Base-by-base conservation (phyloP, 2,888 invertebrate genomes). In the Phlogophora meticulosa region DNA sequence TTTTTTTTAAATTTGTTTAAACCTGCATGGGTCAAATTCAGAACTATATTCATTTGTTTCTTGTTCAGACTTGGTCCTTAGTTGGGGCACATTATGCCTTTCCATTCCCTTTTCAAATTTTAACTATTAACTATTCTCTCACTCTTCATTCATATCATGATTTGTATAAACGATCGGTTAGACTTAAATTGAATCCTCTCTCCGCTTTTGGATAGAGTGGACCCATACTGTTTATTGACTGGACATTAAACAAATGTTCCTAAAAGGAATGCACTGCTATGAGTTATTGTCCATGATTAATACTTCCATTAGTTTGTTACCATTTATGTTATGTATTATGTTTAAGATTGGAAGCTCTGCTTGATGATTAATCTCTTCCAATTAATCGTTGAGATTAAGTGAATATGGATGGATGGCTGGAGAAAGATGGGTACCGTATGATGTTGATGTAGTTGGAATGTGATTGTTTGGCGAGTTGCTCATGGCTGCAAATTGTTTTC, bases 211-310 rank as follows among this genome's bases (percentile, higher is more conserved):
- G 57, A 22, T 45, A 51, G 76, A 71, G 48, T 76, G 24, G 57
- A 42, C 13, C 45, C 77, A 63, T 43, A 60, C 72, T 66, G 76
- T 73, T 81, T 79, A 75, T 72, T 46, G 52, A 34, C 61, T 57
- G 61, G 72, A 74, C 76, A 76, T 82, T 79, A 81, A 73, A 81
- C 81, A 83, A 84, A 82, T 78, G 78, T 61, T 68, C 72, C 34
- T 59, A 68, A 70, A 77, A 76, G 76, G 78, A 80, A 75, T 76
- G 65, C 56, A 61, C 56, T 59, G 77, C 73, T 80, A 38, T 86
- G 88, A 88, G 64, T 88, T 87, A 88, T 86, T 84, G 78, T 28
- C 60, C 68, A 84, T 87, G 88, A 89, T 89, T 82, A 79, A 82
- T 82, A 70, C 45, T 48, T 60, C 77, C 86, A 85, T 85, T 84